Percentiles rank a stretch among this genome's conserved stretches.
Evolutionary conservation across 2,888 invertebrate species (phyloP).

Genomic region (Protonemura montana): DNA sequence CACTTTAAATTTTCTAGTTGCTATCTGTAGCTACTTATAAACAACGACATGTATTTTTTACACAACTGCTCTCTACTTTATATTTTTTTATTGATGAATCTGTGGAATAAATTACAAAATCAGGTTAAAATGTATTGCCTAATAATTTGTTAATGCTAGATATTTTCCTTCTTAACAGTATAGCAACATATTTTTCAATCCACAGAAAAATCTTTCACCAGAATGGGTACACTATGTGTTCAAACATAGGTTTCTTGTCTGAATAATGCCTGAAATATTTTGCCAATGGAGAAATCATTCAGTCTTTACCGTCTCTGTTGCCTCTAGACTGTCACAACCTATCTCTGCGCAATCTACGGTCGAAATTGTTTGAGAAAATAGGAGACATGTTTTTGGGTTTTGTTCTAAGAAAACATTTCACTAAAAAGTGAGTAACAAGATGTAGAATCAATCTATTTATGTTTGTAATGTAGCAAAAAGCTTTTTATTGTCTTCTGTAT

Average conservation of each 20-base stretch:
- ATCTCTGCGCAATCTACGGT: constrained; percentile 14
- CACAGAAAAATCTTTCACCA: too few relatives aligned
- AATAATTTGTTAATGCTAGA: neutral
- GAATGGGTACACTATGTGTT: constrained; percentile 54
- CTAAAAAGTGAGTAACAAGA: too few relatives aligned
- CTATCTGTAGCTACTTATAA: neutral
- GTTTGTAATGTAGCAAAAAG: too few relatives aligned
- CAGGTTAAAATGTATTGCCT: neutral
- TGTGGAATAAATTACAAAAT: neutral
- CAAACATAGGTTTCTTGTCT: neutral
- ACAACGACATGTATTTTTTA: neutral
- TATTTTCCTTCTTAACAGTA: neutral
- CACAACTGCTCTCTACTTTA: constrained; percentile 8
- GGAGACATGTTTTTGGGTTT: neutral
- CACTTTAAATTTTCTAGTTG: neutral
- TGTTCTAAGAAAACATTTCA: constrained; percentile 18
- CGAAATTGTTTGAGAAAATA: constrained; percentile 26
- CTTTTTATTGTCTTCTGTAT: too few relatives aligned
- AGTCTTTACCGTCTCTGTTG: neutral
- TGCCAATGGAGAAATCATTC: neutral
- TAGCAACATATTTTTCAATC: too few relatives aligned
- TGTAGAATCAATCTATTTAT: too few relatives aligned
- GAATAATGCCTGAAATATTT: constrained; percentile 30
- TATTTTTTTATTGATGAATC: neutral
- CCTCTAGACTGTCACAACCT: too few relatives aligned